Evolutionary conservation across 2,888 invertebrate genomes (phyloP).

Genomic region (Ochropleura plecta): DNA sequence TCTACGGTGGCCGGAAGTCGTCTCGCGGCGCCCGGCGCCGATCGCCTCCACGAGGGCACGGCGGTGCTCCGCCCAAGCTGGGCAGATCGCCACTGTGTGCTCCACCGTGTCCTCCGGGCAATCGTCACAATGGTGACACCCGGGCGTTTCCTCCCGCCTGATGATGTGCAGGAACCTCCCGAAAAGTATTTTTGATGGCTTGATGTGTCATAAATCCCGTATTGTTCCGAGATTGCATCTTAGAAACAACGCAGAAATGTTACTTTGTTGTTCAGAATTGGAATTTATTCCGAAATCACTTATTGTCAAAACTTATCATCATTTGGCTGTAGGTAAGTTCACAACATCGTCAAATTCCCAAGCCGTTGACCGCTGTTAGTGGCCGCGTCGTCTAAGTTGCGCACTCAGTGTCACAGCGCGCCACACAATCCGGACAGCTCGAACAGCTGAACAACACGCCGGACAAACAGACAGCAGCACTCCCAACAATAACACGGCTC

Average conservation of each 20-base stretch:
- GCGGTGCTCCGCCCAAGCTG: no score
- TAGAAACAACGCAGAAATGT: neutral
- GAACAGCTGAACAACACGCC: conserved; percentile 9
- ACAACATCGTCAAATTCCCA: neutral
- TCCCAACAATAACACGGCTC: conserved; percentile 46
- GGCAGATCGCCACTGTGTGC: no score
- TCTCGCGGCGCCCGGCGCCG: no score
- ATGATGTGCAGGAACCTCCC: no score
- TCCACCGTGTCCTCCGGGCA: no score
- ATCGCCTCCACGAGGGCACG: no score
- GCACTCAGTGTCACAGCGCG: conserved; percentile 8
- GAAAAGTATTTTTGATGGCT: conserved; percentile 13
- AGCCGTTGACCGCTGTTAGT: conserved; percentile 25
- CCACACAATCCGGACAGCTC: conserved; percentile 6
- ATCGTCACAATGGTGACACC: no score
- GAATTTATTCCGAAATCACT: neutral
- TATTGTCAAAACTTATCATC: conserved; percentile 1
- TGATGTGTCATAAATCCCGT: neutral
- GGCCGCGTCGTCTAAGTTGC: conserved; percentile 13
- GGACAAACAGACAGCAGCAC: conserved; percentile 33
- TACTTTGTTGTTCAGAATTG: neutral
- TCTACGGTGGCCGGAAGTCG: no score
- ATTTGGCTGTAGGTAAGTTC: conserved; percentile 10
- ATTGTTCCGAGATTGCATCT: conserved; percentile 28
- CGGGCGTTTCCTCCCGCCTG: no score